Base-by-base conservation (phyloP, 2,888 invertebrate genomes). In the Lysandra coridon region DNA sequence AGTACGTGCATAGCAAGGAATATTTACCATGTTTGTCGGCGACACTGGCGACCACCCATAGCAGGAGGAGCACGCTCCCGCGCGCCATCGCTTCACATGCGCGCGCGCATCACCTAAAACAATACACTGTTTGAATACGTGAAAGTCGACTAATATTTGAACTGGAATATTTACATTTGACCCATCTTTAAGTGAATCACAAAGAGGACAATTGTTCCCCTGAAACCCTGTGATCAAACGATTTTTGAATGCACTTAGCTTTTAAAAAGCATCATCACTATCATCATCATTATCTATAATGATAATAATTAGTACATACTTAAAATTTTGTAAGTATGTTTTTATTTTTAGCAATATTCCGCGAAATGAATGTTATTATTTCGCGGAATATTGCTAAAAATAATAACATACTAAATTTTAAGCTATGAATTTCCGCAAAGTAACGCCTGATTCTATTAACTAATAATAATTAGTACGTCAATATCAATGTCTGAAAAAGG, bases 61-160 rank as follows among this genome's bases (percentile, higher is more conserved):
- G 89, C 87, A 93, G 86, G 91, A 93, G 92, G 88, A 92, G 90
- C 85, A 88, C 85, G 85, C 89, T 89, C 89, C 90, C 90, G 88
- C 91, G 88, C 90, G 90, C 91, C 92, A 93, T 93, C 82, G 84
- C 89, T 90, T 92, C 89, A 92, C 90, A 87, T 88, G 87, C 88
- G 87, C 86, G 85, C 88, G 85, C 87, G 88, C 93, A 94, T 94
- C 93, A 93, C 94, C 94, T 94, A 93, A 92, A 94, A 94, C 93
- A 94, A 94, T 93, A 92, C 82, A 81, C 79, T 90, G 87, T 90
- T 90, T 91, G 88, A 90, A 84, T 84, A 88, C 85, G 87, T 86
- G 88, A 89, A 89, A 90, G 89, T 88, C 86, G 86, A 87, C 86
- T 85, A 89, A 89, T 91, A 88, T 92, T 91, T 91, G 87, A 84